phyloP scores from a whole-genome alignment of 2,888 invertebrate genomes.

The Carcina quercana region DNA sequence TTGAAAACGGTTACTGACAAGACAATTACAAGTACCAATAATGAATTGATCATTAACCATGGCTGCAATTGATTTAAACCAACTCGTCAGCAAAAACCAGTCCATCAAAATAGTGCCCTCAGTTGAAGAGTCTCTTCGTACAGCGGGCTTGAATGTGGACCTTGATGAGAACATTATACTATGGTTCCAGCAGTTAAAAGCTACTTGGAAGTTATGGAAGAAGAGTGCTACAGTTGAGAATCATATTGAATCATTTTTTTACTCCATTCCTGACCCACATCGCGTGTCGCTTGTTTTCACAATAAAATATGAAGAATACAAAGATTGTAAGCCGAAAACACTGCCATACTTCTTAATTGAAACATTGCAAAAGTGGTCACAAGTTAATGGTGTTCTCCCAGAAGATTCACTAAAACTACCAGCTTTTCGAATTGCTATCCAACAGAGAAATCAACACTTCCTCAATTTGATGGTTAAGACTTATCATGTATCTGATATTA shows the following conservation, averaged over 20 bases:
- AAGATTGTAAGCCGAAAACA: constrained; percentile 76
- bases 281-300: constrained; percentile 73
- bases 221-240: constrained; percentile 67
- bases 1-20: too few relatives aligned
- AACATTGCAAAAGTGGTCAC: constrained; percentile 71
- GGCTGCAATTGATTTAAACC: constrained; percentile 33
- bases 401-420: constrained; percentile 77
- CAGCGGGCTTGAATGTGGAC: constrained; percentile 52
- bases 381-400: constrained; percentile 40
- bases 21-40: too few relatives aligned
- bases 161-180: constrained; percentile 45
- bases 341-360: constrained; percentile 78
- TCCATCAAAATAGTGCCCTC: constrained; percentile 65
- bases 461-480: constrained; percentile 77
- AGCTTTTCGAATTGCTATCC: constrained; percentile 81
- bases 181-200: constrained; percentile 61
- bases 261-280: constrained; percentile 73
- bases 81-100: constrained; percentile 45
- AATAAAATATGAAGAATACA: constrained; percentile 76
- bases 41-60: too few relatives aligned
- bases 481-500: constrained; percentile 77
- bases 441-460: constrained; percentile 78
- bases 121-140: constrained; percentile 50
- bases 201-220: constrained; percentile 69
- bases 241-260: constrained; percentile 63